Evolutionary conservation across 2,113 vertebrate genomes (phyloP).

Genomic region (Actenoides hombroni): DNA sequence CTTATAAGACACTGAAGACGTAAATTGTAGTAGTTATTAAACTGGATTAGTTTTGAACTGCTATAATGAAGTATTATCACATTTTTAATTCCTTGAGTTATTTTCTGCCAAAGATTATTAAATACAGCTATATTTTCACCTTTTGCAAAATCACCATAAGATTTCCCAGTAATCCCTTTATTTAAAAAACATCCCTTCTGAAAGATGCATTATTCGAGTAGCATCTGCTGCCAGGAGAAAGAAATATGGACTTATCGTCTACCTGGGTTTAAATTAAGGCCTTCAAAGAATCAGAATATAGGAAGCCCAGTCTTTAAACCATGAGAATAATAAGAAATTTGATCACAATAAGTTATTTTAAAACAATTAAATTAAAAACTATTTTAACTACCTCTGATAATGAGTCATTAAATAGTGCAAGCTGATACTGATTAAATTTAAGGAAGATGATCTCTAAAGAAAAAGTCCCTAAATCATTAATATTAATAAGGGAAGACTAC

Average conservation of each 20-base stretch:
- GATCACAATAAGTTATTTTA: neutral
- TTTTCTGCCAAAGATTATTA: neutral
- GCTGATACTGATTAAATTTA: neutral
- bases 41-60: neutral
- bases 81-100: slow-evolving; percentile 11
- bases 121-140: slow-evolving; percentile 4
- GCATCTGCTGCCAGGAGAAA: neutral
- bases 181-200: neutral
- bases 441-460: neutral
- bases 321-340: neutral
- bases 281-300: neutral
- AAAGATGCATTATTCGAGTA: neutral
- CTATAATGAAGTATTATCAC: neutral
- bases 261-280: neutral
- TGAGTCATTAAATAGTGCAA: neutral
- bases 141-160: neutral
- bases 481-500: neutral
- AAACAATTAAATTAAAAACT: neutral
- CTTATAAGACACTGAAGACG: neutral
- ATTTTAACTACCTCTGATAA: neutral
- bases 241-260: neutral
- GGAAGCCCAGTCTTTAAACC: neutral
- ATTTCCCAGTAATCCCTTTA: neutral
- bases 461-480: neutral
- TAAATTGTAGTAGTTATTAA: neutral